Conservation (phyloP, 2,888 invertebrate genomes). For the Lissonota sp. region DNA sequence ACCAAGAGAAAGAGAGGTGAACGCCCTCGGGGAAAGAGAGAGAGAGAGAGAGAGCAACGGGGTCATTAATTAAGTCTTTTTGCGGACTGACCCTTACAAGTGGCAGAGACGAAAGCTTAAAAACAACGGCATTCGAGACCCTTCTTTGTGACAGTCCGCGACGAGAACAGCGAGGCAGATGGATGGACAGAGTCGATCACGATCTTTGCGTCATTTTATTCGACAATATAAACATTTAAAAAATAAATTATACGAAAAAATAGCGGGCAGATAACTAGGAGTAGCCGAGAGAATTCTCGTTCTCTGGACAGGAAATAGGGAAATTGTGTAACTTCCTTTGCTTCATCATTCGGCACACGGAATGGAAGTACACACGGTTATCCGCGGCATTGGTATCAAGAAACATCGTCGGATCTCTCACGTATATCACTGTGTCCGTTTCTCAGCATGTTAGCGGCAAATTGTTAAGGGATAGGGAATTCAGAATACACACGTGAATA, state of each 20-base stretch:
- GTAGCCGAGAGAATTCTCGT: slow-evolving; percentile 12
- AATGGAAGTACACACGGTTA: not conserved
- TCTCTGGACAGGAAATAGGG: slow-evolving; percentile 37
- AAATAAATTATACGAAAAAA: too few species aligned
- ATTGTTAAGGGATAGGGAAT: slow-evolving; percentile 82
- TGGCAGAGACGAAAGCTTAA: slow-evolving; percentile 77
- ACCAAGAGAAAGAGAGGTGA: slow-evolving; percentile 73
- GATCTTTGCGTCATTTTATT: slow-evolving; percentile 62
- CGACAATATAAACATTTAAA: too few species aligned
- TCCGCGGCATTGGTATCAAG: slow-evolving; percentile 4
- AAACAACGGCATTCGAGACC: slow-evolving; percentile 71
- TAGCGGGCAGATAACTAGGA: not conserved
- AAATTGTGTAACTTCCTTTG: slow-evolving; percentile 43
- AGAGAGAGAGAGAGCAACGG: slow-evolving; percentile 60
- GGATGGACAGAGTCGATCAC: slow-evolving; percentile 52
- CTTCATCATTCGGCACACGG: not conserved
- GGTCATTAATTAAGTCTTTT: slow-evolving; percentile 84
- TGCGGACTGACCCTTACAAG: slow-evolving; percentile 82
- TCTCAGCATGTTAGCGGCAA: slow-evolving; percentile 76
- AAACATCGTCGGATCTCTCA: slow-evolving; percentile 34
- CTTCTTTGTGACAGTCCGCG: slow-evolving; percentile 49
- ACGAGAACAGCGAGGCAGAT: slow-evolving; percentile 20
- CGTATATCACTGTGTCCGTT: slow-evolving; percentile 30
- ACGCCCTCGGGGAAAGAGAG: slow-evolving; percentile 77
- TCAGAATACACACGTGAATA: slow-evolving; percentile 72